Base-by-base conservation (phyloP, 2,113 vertebrate species). In the Psettodes erumei region DNA sequence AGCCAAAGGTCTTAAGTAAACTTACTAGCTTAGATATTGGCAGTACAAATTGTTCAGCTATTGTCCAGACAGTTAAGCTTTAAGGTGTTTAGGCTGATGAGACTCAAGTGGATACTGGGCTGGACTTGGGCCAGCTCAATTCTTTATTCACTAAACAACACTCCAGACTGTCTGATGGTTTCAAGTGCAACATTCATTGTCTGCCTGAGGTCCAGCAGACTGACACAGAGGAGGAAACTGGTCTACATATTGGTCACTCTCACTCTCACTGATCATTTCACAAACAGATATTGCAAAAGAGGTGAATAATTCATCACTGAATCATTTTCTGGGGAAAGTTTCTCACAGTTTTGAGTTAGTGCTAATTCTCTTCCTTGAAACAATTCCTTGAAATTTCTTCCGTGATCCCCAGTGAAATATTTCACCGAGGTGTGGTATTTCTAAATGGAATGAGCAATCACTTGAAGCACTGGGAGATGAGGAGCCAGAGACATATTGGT, bases 401-500 rank as follows among this genome's bases (percentile, higher is more conserved):
- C 64, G 40, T 82, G 78, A 81, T 76, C 65, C 83, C 77, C 18
- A 10, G 87, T 81, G 89, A 91, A 91, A 92, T 90, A 71, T 77
- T 64, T 78, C 88, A 81, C 75, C 33, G 4, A 62, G 67, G 75
- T 88, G 90, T 79, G 81, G 88, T 89, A 91, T 92, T 89, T 91
- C 88, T 88, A 79, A 92, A 79, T 72, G 75, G 85, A 91, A 83
- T 43, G 75, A 91, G 66, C 83, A 86, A 74, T 85, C 85, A 80
- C 65, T 81, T 79, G 77, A 76, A 69, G 75, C 78, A 68, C 58
- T 38, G 83, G 84, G 71, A 73, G 77, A 85, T 66, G 81, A 75
- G 75, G 66, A 85, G 83, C 61, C 70, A 27, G 71, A 84, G 85
- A 90, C 84, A 82, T 83, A 88, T 83, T 88, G 85, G 84, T 82